phyloP scores from a whole-genome alignment of 2,797 vertebrate species.

The Microctenopoma stevenorrisi region DNA sequence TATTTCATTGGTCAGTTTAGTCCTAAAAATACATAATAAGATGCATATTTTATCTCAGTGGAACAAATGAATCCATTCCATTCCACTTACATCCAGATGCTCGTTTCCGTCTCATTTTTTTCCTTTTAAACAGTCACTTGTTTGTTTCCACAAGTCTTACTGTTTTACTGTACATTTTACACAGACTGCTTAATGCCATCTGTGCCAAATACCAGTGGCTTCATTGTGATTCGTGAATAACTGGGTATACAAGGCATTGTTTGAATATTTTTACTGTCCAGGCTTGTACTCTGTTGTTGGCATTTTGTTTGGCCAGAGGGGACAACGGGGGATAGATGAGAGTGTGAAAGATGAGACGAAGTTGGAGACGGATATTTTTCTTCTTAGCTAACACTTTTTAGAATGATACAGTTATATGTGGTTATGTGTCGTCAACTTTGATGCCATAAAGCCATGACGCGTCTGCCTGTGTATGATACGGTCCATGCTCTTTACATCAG shows the following conservation, averaged over 20 bases:
- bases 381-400: conserved; percentile 2
- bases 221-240: neutral
- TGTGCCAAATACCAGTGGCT: too few species aligned
- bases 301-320: conserved; percentile 44
- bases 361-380: conserved; percentile 35
- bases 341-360: conserved; percentile 24
- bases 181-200: too few species aligned
- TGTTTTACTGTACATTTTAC: neutral
- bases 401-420: conserved; percentile 46
- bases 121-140: conserved; percentile 34
- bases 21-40: conserved; percentile 17
- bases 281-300: conserved; percentile 26
- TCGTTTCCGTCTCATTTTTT: conserved; percentile 16
- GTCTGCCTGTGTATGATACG: conserved; percentile 30
- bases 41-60: conserved; percentile 27
- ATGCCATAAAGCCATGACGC: conserved; percentile 31
- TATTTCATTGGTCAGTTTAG: neutral
- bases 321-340: neutral
- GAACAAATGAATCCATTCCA: conserved; percentile 31
- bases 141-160: conserved; percentile 47
- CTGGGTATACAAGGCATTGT: conserved; percentile 21
- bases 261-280: conserved; percentile 44
- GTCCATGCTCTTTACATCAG: conserved; percentile 36
- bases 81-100: conserved; percentile 12
- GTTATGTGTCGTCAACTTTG: conserved; percentile 20